phyloP scores from a whole-genome alignment of 2,888 invertebrate species.

The Eupithecia centaureata region DNA sequence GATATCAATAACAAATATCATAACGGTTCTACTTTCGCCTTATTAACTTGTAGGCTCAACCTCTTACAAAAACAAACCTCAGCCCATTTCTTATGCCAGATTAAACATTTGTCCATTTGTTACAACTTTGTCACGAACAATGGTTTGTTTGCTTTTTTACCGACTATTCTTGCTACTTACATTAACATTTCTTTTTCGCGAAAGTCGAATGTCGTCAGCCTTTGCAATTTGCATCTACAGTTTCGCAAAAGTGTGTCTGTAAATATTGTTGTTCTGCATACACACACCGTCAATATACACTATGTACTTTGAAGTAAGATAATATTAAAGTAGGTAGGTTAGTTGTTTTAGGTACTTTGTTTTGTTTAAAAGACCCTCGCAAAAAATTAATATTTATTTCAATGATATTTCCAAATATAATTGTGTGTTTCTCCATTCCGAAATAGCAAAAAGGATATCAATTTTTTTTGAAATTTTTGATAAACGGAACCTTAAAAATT shows the following conservation, averaged over 20 bases:
- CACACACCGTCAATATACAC: no score
- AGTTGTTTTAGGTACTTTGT: no score
- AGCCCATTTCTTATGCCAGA: background rate
- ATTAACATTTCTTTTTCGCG: constrained; percentile 3
- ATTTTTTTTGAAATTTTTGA: background rate
- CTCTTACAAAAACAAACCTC: background rate
- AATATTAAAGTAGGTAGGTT: no score
- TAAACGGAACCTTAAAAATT: background rate
- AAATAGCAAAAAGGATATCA: background rate
- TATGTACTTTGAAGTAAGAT: background rate
- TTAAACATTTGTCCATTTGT: background rate
- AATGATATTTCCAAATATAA: no score
- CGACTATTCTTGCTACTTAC: background rate
- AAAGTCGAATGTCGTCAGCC: constrained; percentile 2
- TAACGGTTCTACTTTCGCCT: constrained; percentile 3
- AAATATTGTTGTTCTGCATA: constrained; percentile 5
- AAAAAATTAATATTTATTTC: no score
- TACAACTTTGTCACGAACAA: constrained; percentile 4
- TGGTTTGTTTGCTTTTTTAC: constrained; percentile 5
- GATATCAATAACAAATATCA: background rate
- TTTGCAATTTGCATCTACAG: background rate
- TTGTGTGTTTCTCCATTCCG: background rate
- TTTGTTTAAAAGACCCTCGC: no score
- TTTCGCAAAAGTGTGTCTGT: constrained; percentile 5
- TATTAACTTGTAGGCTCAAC: background rate